Percentiles rank a stretch among this genome's conserved stretches.
phyloP scores from a whole-genome alignment of 2,797 vertebrate species.

The Periparus ater region DNA sequence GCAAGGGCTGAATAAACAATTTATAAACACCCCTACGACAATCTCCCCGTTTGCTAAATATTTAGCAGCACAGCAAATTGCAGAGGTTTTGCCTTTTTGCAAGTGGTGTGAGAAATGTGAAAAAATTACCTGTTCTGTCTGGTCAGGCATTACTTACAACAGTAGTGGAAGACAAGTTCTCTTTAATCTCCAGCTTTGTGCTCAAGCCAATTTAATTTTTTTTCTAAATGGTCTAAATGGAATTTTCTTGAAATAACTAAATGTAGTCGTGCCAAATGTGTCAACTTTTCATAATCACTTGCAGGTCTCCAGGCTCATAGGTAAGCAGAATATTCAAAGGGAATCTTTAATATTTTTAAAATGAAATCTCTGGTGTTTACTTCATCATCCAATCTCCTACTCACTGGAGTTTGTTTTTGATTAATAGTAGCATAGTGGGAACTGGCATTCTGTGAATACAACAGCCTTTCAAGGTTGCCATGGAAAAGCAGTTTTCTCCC shows the following conservation, averaged over 20 bases:
- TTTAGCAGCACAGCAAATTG: not conserved
- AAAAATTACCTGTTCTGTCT: not conserved
- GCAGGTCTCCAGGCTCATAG: not conserved
- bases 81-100: not conserved
- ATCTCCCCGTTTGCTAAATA: not conserved
- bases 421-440: slow-evolving; percentile 22
- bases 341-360: not conserved
- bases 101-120: not conserved
- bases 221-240: not conserved
- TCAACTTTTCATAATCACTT: not conserved
- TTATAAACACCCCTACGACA: not conserved
- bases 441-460: not conserved
- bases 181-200: not conserved
- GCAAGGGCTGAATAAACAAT: not conserved
- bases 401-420: slow-evolving; percentile 15
- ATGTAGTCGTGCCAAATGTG: not conserved
- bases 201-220: not conserved
- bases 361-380: slow-evolving; percentile 9
- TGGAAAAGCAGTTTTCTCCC: slow-evolving; percentile 47
- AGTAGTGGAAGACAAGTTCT: not conserved
- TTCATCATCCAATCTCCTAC: not conserved
- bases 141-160: not conserved
- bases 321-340: slow-evolving; percentile 18
- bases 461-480: slow-evolving; percentile 43
- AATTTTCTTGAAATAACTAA: not conserved